Evolutionary conservation across 2,888 invertebrate genomes (phyloP), one percentile per base, ranked within the genome.

Genomic region (Machimus rusticus): DNA sequence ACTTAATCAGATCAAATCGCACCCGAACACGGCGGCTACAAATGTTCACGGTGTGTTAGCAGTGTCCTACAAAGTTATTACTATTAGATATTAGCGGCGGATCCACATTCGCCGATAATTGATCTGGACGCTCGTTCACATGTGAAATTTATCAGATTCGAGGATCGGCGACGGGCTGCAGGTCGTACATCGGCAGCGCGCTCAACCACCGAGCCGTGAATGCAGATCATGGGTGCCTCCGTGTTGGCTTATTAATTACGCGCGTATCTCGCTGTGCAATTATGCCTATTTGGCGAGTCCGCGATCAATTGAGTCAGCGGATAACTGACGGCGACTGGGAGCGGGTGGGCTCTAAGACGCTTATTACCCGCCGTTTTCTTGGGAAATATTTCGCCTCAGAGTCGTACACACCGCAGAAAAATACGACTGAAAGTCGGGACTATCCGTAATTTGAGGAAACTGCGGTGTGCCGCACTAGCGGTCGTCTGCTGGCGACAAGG

Each of bases 391-490:
- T 23, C 37, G 37, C 31, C 37, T 19, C 34, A 34, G 37, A 57
- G 82, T 66, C 23, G 19, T 66, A 14, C 82, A 31, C 39, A 82
- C 66, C 82, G 55, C 78, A 78, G 51, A 79, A 82, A 82, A 82
- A 82, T 66, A 57, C 57, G 37, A 19, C 43, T n/a, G 1, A n/a
- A n/a, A 51, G 51, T 8, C 51, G 51, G n/a, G 77, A 82, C 86
- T 87, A 88, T 88, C 87, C 88, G 88, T 88, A 88, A 88, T 86
- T 87, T 78, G 88, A 88, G 88, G 87, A 88, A 88, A 88, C 74
- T 87, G 88, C 77, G 88, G 88, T 87, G 66, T 19, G 87, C 88
- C 88, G 86, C 88, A 88, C 82, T 43, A 81, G 82, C 81, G 77
- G 84, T 51, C 51, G 79, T 85, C 87, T 31, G 74, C 77, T 77